These are phyloP conservation scores for Brachypterus glaber DNA, from an alignment of 2,888 invertebrate genomes.

Conservation along the genomic window DNA sequence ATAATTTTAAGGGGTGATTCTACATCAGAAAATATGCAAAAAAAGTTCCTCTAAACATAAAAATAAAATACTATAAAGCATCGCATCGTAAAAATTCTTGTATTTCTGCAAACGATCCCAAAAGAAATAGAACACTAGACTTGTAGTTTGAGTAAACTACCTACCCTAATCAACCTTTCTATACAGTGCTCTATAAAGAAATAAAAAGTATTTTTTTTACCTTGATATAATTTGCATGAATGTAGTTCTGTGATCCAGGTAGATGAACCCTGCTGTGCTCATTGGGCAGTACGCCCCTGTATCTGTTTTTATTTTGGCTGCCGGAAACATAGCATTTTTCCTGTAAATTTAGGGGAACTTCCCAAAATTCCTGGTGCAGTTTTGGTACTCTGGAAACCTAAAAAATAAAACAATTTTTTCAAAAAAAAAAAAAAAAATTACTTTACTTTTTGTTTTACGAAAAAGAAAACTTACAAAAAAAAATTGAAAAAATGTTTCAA, in stretches of 20 bases:
- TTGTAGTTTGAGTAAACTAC: neutral
- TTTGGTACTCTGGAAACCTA: constrained; percentile 54
- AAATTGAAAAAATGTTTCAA: no score
- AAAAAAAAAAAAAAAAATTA: no score
- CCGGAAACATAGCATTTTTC: constrained; percentile 84
- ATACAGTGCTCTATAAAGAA: neutral
- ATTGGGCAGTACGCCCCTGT: constrained; percentile 82
- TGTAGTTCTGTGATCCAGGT: constrained; percentile 62
- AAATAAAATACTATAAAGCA: no score
- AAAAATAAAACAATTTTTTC: constrained; percentile 18
- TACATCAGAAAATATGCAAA: no score
- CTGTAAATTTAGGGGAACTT: constrained; percentile 84
- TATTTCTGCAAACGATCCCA: no score
- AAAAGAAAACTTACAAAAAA: no score
- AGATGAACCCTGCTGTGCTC: constrained; percentile 76
- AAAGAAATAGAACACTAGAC: no score
- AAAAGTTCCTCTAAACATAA: no score
- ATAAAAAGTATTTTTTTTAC: constrained; percentile 39
- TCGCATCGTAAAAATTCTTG: no score
- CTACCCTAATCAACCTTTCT: constrained; percentile 2
- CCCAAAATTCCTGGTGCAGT: constrained; percentile 87
- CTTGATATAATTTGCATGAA: constrained; percentile 91
- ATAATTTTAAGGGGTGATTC: no score
- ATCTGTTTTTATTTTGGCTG: constrained; percentile 81
- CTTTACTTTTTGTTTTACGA: no score